Percentiles rank a stretch among this genome's conserved stretches.
Evolutionary conservation across 2,797 vertebrate genomes (phyloP).

Genomic region (Sebastes diploproa): DNA sequence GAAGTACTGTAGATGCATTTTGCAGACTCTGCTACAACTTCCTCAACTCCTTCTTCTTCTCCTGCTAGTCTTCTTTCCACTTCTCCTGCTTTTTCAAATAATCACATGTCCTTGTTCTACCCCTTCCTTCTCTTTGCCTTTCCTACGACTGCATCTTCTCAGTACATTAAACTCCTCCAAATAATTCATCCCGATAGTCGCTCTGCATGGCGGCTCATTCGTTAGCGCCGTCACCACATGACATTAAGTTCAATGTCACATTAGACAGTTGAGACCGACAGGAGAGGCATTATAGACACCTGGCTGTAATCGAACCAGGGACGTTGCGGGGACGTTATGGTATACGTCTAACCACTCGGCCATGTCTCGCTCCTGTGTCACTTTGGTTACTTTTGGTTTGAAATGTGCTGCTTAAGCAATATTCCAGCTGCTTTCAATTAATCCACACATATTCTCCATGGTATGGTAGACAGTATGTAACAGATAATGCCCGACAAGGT

Average conservation of each 20-base stretch:
- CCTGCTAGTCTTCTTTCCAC: conserved; percentile 8
- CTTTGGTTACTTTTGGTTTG: too few species aligned
- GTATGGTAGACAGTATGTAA: too few species aligned
- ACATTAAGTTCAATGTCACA: not conserved
- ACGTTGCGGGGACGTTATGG: too few species aligned
- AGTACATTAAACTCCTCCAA: not conserved
- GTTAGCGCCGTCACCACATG: conserved; percentile 12
- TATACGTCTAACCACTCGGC: too few species aligned
- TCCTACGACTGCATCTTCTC: not conserved
- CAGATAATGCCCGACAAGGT: too few species aligned
- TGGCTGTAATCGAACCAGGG: fast-evolving
- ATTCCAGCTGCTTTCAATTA: too few species aligned
- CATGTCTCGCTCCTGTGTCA: too few species aligned
- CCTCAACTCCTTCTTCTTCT: not conserved
- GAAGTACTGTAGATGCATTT: conserved; percentile 23
- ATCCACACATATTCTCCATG: too few species aligned
- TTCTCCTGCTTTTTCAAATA: not conserved
- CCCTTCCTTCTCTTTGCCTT: conserved; percentile 23
- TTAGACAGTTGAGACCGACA: too few species aligned
- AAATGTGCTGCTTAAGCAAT: too few species aligned
- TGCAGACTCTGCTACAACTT: conserved; percentile 18
- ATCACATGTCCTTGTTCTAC: not conserved
- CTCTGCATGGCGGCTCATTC: not conserved
- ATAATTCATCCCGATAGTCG: conserved; percentile 19
- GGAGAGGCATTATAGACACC: too few species aligned